Conservation (phyloP, 2,888 invertebrate genomes). For the Drosophila infuscata region DNA sequence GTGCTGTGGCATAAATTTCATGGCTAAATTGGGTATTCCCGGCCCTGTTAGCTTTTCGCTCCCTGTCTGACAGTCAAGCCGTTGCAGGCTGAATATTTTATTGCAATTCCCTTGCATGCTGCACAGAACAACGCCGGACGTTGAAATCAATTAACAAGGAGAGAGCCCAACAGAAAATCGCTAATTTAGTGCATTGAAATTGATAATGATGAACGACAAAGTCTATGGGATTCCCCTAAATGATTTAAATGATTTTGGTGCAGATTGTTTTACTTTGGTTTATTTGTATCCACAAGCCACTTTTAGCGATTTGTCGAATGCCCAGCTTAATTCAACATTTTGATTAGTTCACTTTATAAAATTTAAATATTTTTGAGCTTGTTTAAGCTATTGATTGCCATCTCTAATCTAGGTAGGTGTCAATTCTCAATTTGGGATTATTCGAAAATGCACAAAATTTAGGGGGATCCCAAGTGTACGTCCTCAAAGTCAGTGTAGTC, state of each 20-base stretch:
- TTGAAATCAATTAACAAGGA: slow-evolving; percentile 67
- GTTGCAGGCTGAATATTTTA: slow-evolving; percentile 58
- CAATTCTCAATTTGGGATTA: too few relatives aligned
- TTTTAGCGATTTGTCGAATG: background rate
- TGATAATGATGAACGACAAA: slow-evolving; percentile 38
- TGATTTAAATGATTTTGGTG: background rate
- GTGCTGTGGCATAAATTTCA: slow-evolving; percentile 74
- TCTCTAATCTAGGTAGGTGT: background rate
- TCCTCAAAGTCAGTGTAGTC: background rate
- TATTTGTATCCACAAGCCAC: background rate
- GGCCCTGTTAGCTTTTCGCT: slow-evolving; percentile 39
- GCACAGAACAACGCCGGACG: slow-evolving; percentile 14
- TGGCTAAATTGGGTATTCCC: slow-evolving; percentile 69
- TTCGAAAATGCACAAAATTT: background rate
- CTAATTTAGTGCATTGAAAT: slow-evolving; percentile 35
- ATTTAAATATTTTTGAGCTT: too few relatives aligned
- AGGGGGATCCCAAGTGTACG: background rate
- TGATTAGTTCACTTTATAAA: background rate
- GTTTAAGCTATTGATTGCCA: too few relatives aligned
- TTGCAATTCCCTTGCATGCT: slow-evolving; percentile 41
- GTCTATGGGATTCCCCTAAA: background rate
- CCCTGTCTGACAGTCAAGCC: slow-evolving; percentile 23
- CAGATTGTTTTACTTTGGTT: background rate
- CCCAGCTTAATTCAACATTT: too few relatives aligned
- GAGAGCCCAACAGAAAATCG: slow-evolving; percentile 2